Base-by-base conservation (phyloP, 2,888 invertebrate species). In the Zygothrica quintamaculata region DNA sequence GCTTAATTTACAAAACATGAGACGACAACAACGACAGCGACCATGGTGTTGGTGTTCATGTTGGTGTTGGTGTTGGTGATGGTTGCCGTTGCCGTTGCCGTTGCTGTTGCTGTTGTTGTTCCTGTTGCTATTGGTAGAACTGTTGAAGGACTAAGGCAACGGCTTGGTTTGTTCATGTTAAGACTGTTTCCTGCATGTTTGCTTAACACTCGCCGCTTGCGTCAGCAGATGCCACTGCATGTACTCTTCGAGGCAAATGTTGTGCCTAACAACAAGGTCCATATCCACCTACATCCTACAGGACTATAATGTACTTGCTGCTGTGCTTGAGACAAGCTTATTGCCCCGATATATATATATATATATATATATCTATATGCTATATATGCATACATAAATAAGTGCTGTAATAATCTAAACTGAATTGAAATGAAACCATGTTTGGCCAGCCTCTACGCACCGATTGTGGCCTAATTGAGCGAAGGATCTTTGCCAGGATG, bases 1-100 rank as follows among this genome's bases (percentile, higher is more conserved):
- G 88, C 79, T 88, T 85, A 87, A 85, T 88, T 88, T 87, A 79
- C 76, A 77, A 88, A 85, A 87, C 87, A 87, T 77, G 85, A 74
- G 70, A 72, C 74, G 55, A 57, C 59, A 59, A 55, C 43, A 51
- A 34, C 37, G 34, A 16, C 36, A 48, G 22, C 31, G 61, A 57
- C 59, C 59, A 55, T 44, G 53, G 36, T 34, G 33, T 22, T 42
- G 52, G 26, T 9, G 29, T 15, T 4, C 4, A 15, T 5, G 39
- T 12, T 37, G 33, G 6, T 8, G 9, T 26, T 29, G 25, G 39
- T 25, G 34, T 15, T 25, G 26, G 12, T 25, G 25, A 11, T 29
- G 43, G 29, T 36, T 0, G 6, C 15, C 22, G 22, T 12, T 22
- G 29, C 7, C 11, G 11, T 16, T 18, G 40, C 12, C 8, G 5